These are phyloP conservation scores for Catalaphyllia jardinei DNA, from an alignment of 64 coral and sea anemone species.

Conservation along the genomic window DNA sequence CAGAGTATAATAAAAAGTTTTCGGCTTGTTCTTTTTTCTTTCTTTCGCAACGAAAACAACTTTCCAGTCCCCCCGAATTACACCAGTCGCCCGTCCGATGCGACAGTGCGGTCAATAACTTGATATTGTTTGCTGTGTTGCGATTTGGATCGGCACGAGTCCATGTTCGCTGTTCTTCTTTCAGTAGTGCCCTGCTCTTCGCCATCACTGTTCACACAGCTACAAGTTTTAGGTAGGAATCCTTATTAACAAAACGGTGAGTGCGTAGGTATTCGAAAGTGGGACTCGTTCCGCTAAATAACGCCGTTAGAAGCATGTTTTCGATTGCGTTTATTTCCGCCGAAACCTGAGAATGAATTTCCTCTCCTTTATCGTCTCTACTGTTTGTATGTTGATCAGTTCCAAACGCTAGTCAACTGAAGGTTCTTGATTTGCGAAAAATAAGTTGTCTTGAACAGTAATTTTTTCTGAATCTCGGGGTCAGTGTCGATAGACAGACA, in stretches of 20 bases:
- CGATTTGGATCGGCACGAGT: not conserved
- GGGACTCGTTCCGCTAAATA: not conserved
- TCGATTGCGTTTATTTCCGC: not conserved
- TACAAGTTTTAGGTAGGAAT: not conserved
- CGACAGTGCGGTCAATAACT: not conserved
- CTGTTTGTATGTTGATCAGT: not conserved
- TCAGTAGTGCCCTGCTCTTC: not conserved
- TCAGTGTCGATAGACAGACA: not conserved
- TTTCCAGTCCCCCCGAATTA: no score
- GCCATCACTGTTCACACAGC: not conserved
- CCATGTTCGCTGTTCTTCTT: not conserved
- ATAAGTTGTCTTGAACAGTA: no score
- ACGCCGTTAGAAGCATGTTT: not conserved
- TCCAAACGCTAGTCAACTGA: not conserved
- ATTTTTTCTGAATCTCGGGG: no score
- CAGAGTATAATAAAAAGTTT: no score
- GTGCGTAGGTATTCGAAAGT: not conserved
- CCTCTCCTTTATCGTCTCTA: not conserved
- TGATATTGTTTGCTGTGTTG: no score
- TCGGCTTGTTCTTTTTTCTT: no score
- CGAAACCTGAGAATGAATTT: not conserved
- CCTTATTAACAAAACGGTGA: not conserved
- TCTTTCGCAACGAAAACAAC: no score
- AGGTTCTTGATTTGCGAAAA: no score
- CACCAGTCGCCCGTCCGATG: no score